These are phyloP conservation scores for Patagioenas fasciata DNA, from an alignment of 2,113 vertebrate species.

Conservation along the genomic window DNA sequence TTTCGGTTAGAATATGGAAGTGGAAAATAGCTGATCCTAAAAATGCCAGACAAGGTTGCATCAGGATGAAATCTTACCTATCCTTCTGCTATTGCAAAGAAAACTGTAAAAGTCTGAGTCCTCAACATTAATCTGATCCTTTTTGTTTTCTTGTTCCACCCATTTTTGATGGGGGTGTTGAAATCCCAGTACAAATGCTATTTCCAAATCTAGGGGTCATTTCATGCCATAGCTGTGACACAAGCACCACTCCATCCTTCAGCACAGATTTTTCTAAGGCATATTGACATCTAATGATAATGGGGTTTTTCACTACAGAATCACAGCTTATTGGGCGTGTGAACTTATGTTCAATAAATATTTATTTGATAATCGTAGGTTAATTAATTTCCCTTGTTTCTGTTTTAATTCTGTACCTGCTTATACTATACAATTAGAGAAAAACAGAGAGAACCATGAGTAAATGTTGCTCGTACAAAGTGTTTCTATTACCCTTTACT, in stretches of 20 bases:
- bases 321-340: neutral
- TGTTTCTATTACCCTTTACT: slow-evolving; percentile 72
- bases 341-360: slow-evolving; percentile 15
- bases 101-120: neutral
- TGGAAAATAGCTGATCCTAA: neutral
- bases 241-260: neutral
- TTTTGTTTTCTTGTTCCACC: neutral
- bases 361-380: slow-evolving; percentile 29
- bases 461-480: slow-evolving; percentile 64
- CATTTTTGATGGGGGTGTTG: neutral
- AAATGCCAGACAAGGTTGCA: neutral
- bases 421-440: slow-evolving; percentile 39
- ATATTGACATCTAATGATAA: neutral
- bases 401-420: slow-evolving; percentile 22
- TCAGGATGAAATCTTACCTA: neutral
- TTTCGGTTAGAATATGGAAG: neutral
- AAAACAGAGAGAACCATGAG: slow-evolving; percentile 6
- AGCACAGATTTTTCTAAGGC: neutral
- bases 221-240: neutral
- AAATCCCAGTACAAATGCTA: neutral
- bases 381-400: slow-evolving; percentile 47
- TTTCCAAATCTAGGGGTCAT: neutral
- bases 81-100: neutral
- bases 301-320: neutral
- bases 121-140: neutral